phyloP scores from a whole-genome alignment of 2,113 vertebrate genomes.

The Oryzias celebensis region DNA sequence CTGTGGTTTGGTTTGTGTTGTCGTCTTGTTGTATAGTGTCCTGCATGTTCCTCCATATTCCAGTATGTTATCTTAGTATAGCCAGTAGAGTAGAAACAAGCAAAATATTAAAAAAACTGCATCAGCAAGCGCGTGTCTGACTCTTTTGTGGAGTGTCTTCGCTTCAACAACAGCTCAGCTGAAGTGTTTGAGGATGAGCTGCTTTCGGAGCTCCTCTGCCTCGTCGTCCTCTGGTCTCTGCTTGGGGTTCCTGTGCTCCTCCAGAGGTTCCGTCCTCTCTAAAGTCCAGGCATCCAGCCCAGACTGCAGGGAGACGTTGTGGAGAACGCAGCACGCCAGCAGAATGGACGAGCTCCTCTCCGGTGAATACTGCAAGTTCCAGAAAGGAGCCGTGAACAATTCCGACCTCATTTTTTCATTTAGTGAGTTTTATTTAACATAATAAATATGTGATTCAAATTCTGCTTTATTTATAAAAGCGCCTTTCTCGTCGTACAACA shows the following conservation, averaged over 20 bases:
- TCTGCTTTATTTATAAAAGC: too few relatives aligned
- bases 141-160: constrained; percentile 9
- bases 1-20: constrained; percentile 42
- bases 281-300: constrained; percentile 90
- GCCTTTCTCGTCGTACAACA: too few relatives aligned
- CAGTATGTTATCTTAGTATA: constrained; percentile 70
- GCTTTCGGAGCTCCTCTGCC: constrained; percentile 83
- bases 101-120: constrained; percentile 76
- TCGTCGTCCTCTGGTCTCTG: constrained; percentile 84
- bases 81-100: constrained; percentile 72
- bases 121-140: constrained; percentile 63
- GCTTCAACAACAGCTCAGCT: constrained; percentile 63
- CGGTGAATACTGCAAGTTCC: constrained; percentile 84
- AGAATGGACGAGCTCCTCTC: constrained; percentile 93
- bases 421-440: too few relatives aligned
- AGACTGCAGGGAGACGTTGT: constrained; percentile 90
- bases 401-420: too few relatives aligned
- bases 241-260: constrained; percentile 81
- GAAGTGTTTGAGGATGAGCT: constrained; percentile 88
- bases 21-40: constrained; percentile 62
- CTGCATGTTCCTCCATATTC: constrained; percentile 72
- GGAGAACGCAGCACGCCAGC: constrained; percentile 93
- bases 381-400: neutral
- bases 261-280: constrained; percentile 75
- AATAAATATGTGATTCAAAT: too few relatives aligned